Percentiles rank a stretch among this genome's conserved stretches.
Conservation (phyloP, 1,140 invertebrate genomes). For the Odontomachus brunneus region DNA sequence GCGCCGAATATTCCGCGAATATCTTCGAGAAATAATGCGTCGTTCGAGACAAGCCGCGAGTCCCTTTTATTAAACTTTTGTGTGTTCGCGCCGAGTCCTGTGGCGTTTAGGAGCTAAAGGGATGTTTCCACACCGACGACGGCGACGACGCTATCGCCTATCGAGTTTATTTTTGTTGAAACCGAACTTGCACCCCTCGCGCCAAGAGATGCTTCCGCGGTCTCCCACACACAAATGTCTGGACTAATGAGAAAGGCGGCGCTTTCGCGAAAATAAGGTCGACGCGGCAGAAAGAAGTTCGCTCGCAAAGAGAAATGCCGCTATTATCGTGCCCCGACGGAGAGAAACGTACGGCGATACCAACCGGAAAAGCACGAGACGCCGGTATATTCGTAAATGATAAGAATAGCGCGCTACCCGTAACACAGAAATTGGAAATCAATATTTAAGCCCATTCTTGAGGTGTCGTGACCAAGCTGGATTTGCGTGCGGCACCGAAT, state of each 20-base stretch:
- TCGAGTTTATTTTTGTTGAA: constrained; percentile 12
- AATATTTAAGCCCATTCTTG: constrained; percentile 74
- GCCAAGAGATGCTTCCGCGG: background rate
- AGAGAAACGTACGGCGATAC: constrained; percentile 19
- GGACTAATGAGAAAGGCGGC: constrained; percentile 27
- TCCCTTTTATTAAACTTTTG: background rate
- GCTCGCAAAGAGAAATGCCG: constrained; percentile 1
- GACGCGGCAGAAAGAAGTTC: constrained; percentile 17
- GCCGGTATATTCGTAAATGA: constrained; percentile 68
- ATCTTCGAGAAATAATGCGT: background rate
- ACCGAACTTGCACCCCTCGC: background rate
- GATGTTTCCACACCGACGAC: background rate
- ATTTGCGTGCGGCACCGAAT: constrained; percentile 72
- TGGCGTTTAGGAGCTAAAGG: background rate
- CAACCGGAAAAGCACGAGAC: constrained; percentile 57
- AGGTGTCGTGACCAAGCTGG: constrained; percentile 73
- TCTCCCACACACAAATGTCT: background rate
- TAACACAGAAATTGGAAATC: constrained; percentile 76
- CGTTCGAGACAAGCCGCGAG: background rate
- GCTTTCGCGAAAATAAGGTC: constrained; percentile 13
- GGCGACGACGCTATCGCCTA: background rate
- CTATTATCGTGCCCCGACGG: constrained; percentile 28
- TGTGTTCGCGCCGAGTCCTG: background rate
- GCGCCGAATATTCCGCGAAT: background rate
- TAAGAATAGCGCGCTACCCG: constrained; percentile 66